Evolutionary conservation across 2,797 vertebrate species (phyloP).

Genomic region (Limosa lapponica): DNA sequence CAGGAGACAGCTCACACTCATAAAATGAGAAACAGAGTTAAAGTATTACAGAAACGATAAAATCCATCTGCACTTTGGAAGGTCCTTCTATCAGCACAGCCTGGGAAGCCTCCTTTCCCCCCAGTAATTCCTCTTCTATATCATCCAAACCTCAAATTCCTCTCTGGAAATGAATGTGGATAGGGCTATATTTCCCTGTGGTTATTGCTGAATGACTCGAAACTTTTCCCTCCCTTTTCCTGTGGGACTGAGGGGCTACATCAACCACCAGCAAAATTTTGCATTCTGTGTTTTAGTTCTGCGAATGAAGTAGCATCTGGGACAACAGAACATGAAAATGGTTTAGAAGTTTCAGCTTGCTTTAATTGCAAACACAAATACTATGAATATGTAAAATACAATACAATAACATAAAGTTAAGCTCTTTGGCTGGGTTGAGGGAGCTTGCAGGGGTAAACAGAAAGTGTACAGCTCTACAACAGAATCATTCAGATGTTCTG

Average conservation of each 20-base stretch:
- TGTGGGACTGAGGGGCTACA: not conserved
- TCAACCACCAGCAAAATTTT: not conserved
- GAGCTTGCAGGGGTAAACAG: not conserved
- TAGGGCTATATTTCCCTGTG: conserved; percentile 3
- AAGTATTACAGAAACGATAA: conserved; percentile 29
- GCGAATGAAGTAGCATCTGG: not conserved
- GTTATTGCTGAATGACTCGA: conserved; percentile 31
- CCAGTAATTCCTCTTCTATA: conserved; percentile 12
- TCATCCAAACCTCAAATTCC: conserved; percentile 61
- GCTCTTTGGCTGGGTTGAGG: not conserved
- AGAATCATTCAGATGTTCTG: not conserved
- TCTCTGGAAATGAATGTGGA: conserved; percentile 45
- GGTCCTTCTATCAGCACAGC: not conserved
- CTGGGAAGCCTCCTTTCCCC: conserved; percentile 31
- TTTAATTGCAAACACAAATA: not conserved
- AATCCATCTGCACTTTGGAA: conserved; percentile 32
- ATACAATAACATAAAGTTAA: not conserved
- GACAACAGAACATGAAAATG: not conserved
- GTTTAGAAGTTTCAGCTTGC: not conserved
- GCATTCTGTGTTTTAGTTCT: not conserved
- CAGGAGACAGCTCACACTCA: conserved; percentile 39
- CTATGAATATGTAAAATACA: not conserved
- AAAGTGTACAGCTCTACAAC: not conserved
- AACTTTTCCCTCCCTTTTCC: conserved; percentile 39
- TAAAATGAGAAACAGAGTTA: conserved; percentile 43